Percentiles rank a stretch among this genome's conserved stretches.
Conservation (phyloP, 2,113 vertebrate species). For the Callipepla squamata region DNA sequence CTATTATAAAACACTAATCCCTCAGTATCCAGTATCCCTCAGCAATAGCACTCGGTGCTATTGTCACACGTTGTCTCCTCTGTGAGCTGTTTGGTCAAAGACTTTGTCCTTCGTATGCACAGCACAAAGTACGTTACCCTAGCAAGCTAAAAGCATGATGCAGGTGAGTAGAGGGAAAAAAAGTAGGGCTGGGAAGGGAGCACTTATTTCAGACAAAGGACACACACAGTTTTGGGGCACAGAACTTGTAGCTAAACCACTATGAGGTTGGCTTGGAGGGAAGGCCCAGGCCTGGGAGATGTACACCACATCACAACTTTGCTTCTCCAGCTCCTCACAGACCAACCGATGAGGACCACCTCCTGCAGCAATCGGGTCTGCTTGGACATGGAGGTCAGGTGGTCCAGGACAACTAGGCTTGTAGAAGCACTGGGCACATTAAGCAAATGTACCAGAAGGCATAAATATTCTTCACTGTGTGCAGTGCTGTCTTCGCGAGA, state of each 20-base stretch:
- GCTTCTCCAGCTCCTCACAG: rapidly evolving
- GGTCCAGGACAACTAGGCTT: neutral
- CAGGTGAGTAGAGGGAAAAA: neutral
- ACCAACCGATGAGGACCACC: neutral
- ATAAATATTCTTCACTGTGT: neutral
- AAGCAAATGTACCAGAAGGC: rapidly evolving
- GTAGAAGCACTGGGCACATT: rapidly evolving
- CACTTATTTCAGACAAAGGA: neutral
- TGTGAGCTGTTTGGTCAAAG: neutral
- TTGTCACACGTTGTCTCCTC: slow-evolving; percentile 41
- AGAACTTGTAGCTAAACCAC: neutral
- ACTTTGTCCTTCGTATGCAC: neutral
- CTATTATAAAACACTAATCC: slow-evolving; percentile 40
- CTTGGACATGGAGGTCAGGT: neutral
- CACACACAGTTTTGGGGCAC: neutral
- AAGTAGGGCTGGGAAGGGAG: neutral
- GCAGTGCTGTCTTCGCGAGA: neutral
- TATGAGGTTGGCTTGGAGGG: neutral
- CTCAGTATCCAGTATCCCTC: neutral
- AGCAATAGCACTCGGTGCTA: neutral
- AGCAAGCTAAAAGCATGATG: neutral
- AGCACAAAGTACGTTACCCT: neutral
- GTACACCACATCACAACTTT: rapidly evolving
- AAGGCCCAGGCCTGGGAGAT: neutral
- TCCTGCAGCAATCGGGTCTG: neutral